Conservation (phyloP, 2,797 vertebrate genomes). For the Smutsia temminckii region DNA sequence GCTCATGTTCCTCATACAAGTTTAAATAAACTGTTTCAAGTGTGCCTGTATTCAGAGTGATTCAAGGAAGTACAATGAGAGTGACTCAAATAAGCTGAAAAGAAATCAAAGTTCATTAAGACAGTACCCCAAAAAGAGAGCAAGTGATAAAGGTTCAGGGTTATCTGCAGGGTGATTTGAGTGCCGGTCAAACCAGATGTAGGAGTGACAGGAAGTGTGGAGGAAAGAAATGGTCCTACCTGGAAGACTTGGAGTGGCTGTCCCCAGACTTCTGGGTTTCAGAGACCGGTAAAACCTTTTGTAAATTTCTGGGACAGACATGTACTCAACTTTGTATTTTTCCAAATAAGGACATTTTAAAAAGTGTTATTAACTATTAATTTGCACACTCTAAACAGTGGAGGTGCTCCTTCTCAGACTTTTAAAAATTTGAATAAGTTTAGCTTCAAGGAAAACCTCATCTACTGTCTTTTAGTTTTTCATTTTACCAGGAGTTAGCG, state of each 20-base stretch:
- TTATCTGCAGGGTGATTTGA: background rate
- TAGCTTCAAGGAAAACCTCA: background rate
- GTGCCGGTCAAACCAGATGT: background rate
- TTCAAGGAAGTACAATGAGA: background rate
- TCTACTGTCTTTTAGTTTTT: background rate
- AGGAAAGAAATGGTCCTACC: background rate
- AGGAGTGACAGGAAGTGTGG: background rate
- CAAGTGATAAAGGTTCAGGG: background rate
- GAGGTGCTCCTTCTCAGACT: background rate
- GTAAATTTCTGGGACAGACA: background rate
- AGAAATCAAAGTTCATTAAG: constrained; percentile 38
- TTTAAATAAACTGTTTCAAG: constrained; percentile 4
- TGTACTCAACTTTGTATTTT: background rate
- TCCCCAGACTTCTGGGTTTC: background rate
- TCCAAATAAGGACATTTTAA: background rate
- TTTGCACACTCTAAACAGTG: background rate
- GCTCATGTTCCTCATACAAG: background rate
- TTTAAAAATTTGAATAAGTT: background rate
- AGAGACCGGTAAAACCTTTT: background rate
- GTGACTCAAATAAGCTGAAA: background rate
- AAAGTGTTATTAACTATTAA: constrained; percentile 12
- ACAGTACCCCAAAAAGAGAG: background rate
- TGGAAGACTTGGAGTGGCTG: background rate
- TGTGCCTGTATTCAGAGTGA: background rate
- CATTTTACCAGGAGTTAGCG: background rate